A percentile compares a stretch with the other conserved stretches of the same genome.
These are phyloP conservation scores for Dolichomitus sp. DNA, from an alignment of 2,888 invertebrate species.

Conservation along the genomic window DNA sequence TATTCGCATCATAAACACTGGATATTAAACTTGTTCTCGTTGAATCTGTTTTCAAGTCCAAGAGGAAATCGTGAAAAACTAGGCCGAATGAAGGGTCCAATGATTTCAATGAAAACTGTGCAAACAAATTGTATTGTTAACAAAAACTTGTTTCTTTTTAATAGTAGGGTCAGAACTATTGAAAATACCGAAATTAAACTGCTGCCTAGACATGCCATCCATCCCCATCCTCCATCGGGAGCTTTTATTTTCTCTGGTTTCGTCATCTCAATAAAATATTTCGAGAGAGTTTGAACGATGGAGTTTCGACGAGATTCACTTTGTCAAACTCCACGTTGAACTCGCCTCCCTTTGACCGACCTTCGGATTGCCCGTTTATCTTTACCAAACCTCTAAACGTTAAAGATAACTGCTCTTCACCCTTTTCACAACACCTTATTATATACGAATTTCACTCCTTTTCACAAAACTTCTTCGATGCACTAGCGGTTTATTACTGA, in stretches of 20 bases:
- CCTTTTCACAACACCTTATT: conserved; percentile 36
- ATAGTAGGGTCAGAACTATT: neutral
- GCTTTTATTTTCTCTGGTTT: conserved; percentile 85
- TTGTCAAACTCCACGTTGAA: conserved; percentile 21
- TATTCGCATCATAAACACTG: conserved; percentile 92
- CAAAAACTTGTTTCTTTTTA: conserved; percentile 27
- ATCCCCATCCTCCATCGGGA: conserved; percentile 95
- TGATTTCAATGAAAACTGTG: conserved; percentile 92
- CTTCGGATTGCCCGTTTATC: conserved; percentile 55
- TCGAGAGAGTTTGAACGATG: neutral
- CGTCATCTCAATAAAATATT: conserved; percentile 15
- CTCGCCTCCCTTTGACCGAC: conserved; percentile 42
- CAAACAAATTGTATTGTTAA: conserved; percentile 15
- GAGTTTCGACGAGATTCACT: conserved; percentile 16
- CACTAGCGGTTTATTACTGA: neutral
- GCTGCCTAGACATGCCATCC: conserved; percentile 94
- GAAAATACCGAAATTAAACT: conserved; percentile 92
- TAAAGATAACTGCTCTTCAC: conserved; percentile 61
- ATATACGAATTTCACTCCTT: conserved; percentile 9
- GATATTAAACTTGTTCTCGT: conserved; percentile 92
- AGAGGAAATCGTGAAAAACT: conserved; percentile 92
- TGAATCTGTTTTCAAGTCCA: conserved; percentile 91
- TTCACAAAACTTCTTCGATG: neutral
- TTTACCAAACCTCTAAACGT: conserved; percentile 30
- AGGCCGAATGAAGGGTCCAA: conserved; percentile 94